A percentile compares a stretch with the other conserved stretches of the same genome.
These are phyloP conservation scores for Orientallactaga sibirica DNA, from an alignment of 2,797 vertebrate genomes.

Conservation along the genomic window DNA sequence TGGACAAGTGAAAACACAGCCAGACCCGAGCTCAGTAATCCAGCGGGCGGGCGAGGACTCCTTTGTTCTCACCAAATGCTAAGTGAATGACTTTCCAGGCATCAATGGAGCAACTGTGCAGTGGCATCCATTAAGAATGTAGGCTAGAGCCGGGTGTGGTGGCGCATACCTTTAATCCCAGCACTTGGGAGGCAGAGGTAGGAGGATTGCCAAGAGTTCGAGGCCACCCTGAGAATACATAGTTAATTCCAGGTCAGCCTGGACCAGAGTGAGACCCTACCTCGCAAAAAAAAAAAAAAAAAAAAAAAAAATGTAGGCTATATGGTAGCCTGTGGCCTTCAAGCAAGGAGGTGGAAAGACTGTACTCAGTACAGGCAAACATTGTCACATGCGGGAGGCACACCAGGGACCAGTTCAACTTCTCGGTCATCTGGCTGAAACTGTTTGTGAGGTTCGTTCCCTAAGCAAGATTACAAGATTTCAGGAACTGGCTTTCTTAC, in stretches of 20 bases:
- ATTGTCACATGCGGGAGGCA: background rate
- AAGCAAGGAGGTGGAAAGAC: conserved; percentile 8
- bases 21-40: conserved; percentile 32
- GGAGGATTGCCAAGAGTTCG: no score
- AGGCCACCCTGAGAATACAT: no score
- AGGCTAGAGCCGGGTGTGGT: background rate
- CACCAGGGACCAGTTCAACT: background rate
- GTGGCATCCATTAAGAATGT: conserved; percentile 74
- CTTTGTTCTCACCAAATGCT: conserved; percentile 67
- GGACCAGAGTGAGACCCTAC: no score
- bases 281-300: no score
- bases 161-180: no score
- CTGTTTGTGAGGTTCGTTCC: background rate
- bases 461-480: background rate
- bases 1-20: conserved; percentile 54
- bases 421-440: conserved; percentile 30
- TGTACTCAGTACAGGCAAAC: background rate
- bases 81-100: conserved; percentile 67
- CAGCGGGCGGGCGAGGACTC: background rate
- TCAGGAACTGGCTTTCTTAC: background rate
- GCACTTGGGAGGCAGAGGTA: no score
- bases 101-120: conserved; percentile 49
- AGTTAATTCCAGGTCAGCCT: no score
- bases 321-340: conserved; percentile 12
- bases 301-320: no score